Conservation (phyloP, 2,797 vertebrate genomes). For the Myotis daubentonii region DNA sequence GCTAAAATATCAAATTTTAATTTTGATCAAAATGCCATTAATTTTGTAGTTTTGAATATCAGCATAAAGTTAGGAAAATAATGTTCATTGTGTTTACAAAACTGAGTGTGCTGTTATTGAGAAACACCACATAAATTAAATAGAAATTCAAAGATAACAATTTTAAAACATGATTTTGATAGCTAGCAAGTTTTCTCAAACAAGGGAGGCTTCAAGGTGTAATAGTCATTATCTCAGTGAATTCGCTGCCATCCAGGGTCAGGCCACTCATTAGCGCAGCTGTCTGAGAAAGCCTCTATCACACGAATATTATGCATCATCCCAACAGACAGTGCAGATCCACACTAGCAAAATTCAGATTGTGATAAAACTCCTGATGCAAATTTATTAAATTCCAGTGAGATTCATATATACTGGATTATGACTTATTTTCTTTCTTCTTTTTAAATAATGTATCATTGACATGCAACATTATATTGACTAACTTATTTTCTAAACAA, state of each 20-base stretch:
- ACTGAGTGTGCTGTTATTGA: not conserved
- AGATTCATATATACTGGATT: not conserved
- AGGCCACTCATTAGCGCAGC: not conserved
- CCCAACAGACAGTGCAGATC: not conserved
- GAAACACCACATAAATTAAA: conserved; percentile 24
- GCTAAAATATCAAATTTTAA: conserved; percentile 33
- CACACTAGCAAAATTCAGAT: not conserved
- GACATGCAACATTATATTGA: not conserved
- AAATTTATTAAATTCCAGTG: not conserved
- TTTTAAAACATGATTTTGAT: not conserved
- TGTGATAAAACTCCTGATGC: not conserved
- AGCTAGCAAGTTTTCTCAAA: conserved; percentile 14
- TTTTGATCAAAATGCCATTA: not conserved
- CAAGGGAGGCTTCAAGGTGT: not conserved
- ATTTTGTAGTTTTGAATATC: conserved; percentile 8
- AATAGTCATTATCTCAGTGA: not conserved
- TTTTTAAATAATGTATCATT: not conserved
- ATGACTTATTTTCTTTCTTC: not conserved
- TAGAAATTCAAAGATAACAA: conserved; percentile 2
- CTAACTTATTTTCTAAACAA: not conserved
- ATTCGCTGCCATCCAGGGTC: not conserved
- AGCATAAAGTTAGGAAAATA: not conserved
- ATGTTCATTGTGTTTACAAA: conserved; percentile 5
- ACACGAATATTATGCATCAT: not conserved
- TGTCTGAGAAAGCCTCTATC: not conserved